Conservation (phyloP, 2,113 vertebrate species). For the Motacilla alba region DNA sequence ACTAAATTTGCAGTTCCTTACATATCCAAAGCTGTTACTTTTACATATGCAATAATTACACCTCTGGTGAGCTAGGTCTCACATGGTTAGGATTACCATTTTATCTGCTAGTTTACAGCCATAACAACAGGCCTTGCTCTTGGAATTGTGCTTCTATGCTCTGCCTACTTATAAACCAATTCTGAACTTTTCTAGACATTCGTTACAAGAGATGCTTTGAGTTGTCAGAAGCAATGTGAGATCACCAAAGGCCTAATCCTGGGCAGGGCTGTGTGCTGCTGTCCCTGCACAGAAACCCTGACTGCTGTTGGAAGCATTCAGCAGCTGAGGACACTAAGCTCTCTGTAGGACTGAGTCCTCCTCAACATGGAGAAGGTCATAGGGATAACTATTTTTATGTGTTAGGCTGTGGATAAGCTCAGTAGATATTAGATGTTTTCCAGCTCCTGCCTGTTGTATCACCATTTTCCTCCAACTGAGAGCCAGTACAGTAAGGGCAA, state of each 20-base stretch:
- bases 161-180: background rate
- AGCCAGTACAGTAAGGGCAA: background rate
- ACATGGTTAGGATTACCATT: background rate
- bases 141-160: background rate
- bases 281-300: background rate
- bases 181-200: background rate
- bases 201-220: background rate
- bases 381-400: background rate
- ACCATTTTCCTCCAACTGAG: background rate
- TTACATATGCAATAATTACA: slow-evolving; percentile 6
- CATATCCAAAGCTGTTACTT: background rate
- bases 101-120: background rate
- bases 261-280: background rate
- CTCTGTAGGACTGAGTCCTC: background rate
- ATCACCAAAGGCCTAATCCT: background rate
- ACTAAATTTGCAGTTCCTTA: background rate
- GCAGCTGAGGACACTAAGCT: background rate
- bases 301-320: background rate
- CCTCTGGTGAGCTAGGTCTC: background rate
- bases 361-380: background rate
- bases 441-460: background rate
- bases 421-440: background rate
- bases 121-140: background rate
- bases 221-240: background rate
- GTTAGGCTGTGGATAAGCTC: background rate